Percentiles rank a stretch among this genome's conserved stretches.
Evolutionary conservation across 2,797 vertebrate genomes (phyloP).

Genomic region (Sphenopsis melanotis): DNA sequence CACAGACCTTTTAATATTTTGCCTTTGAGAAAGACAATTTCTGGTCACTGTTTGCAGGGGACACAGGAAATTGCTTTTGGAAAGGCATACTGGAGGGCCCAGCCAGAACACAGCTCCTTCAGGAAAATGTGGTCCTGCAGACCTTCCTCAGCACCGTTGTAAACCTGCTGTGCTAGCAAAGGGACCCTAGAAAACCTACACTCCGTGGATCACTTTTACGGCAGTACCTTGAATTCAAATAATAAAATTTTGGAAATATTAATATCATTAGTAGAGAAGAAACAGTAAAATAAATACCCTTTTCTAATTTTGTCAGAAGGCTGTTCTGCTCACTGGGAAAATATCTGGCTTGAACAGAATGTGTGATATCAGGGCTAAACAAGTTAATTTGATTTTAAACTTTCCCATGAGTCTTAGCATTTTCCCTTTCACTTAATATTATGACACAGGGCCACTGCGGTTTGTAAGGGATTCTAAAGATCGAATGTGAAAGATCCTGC

Average conservation of each 20-base stretch:
- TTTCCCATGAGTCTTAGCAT: not conserved
- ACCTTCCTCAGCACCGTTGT: not conserved
- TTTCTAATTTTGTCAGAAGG: not conserved
- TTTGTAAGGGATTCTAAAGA: slow-evolving; percentile 12
- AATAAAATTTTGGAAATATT: not conserved
- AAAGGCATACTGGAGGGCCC: not conserved
- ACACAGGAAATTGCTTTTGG: not conserved
- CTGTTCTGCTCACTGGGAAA: not conserved
- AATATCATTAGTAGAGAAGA: not conserved
- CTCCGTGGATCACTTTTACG: not conserved
- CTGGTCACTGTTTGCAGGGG: not conserved
- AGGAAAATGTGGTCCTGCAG: not conserved
- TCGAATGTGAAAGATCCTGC: not conserved
- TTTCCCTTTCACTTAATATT: slow-evolving; percentile 16
- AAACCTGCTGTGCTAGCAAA: not conserved
- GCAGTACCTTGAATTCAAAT: not conserved
- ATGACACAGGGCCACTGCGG: not conserved
- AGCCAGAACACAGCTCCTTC: not conserved
- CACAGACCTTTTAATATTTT: not conserved
- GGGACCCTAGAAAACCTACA: not conserved
- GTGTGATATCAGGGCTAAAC: not conserved
- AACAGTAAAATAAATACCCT: not conserved
- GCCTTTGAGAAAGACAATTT: not conserved
- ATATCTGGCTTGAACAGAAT: not conserved
- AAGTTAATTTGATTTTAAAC: slow-evolving; percentile 8